Evolutionary conservation across 2,888 invertebrate genomes (phyloP).

Genomic region (Drosophila infuscata): DNA sequence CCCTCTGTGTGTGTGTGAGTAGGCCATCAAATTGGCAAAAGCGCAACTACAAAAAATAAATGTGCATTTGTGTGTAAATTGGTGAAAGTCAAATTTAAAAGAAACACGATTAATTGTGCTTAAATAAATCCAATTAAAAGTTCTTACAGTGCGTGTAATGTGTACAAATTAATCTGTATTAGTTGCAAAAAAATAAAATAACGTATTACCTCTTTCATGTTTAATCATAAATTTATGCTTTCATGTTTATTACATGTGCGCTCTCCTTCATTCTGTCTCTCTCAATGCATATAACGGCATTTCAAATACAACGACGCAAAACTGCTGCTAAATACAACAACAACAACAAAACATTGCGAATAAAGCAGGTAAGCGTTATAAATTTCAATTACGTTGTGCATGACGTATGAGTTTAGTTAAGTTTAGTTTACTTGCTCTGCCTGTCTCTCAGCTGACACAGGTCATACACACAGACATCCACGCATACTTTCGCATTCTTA

Average conservation of each 20-base stretch:
- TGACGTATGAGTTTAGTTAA: slow-evolving; percentile 33
- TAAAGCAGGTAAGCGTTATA: slow-evolving; percentile 51
- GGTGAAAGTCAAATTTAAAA: slow-evolving; percentile 50
- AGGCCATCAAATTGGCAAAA: slow-evolving; percentile 59
- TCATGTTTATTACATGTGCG: slow-evolving; percentile 66
- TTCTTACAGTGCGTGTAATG: slow-evolving; percentile 14
- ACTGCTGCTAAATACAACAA: slow-evolving; percentile 29
- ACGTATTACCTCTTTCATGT: slow-evolving; percentile 11
- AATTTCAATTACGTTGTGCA: slow-evolving; percentile 27
- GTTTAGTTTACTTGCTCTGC: slow-evolving; percentile 2
- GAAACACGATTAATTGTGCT: slow-evolving; percentile 10
- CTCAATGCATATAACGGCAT: slow-evolving; percentile 43
- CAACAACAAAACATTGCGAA: slow-evolving; percentile 13
- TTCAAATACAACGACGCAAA: slow-evolving; percentile 31
- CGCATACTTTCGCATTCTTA: slow-evolving; percentile 23
- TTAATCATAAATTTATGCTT: slow-evolving; percentile 45
- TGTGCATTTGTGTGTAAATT: slow-evolving; percentile 51
- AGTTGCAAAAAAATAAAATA: slow-evolving; percentile 2
- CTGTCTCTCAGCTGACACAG: slow-evolving; percentile 48
- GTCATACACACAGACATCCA: slow-evolving; percentile 16
- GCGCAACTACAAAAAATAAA: slow-evolving; percentile 43
- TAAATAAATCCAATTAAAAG: slow-evolving; percentile 15
- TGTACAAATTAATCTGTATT: slow-evolving; percentile 17
- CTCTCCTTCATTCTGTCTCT: slow-evolving; percentile 3
- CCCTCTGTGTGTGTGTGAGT: slow-evolving; percentile 34